Evolutionary conservation across 2,888 invertebrate genomes (phyloP), one percentile per base, ranked within the genome.

Genomic region (Nemotelus nigrinus): DNA sequence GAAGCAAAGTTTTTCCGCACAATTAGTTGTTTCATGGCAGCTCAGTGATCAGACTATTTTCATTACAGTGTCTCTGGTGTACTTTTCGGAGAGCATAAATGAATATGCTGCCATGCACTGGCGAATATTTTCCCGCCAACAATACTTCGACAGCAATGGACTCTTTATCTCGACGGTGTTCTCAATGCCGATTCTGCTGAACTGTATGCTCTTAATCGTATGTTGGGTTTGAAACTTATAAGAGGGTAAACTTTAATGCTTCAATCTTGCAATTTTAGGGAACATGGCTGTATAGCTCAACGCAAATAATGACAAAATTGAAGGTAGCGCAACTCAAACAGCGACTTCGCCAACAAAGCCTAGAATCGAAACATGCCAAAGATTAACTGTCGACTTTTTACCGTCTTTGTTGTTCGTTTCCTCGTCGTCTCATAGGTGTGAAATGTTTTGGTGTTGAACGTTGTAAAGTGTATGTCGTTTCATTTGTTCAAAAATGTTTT

Each of bases 201-300:
- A 96, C 87, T 97, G 96, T 85, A 94, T 97, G 92, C 90, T 97
- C 81, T 93, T 97, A 91, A 94, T 97, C 91, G 96, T 97, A 90
- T 93, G 95, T 92, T 83, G 39, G 44, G 1, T 45, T 64, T 47
- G 25, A 7, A 67, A 48, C 47, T 60, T 4, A 5, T 67, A 6
- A 39, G 55, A n/a, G 25, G 25, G 1, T 3, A 76, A 41, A 48
- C 10, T 43, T 47, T 58, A 63, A n/a, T 57, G 60, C 77, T 6
- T 41, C 77, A 44, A 53, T 76, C 70, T 76, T 80, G 80, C 80
- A 81, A 8, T 75, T 80, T 81, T 71, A 96, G 96, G 95, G 95
- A 76, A 93, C 94, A 81, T 97, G 96, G 96, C 88, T 97, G 77
- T 96, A 94, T 86, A 94, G 93, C 83, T 96, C 96, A 0, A 95